Evolutionary conservation across 35 echinoderm and acorn worm species (phyloP), one percentile per base, ranked within the genome.

Genomic region (Patiria miniata): DNA sequence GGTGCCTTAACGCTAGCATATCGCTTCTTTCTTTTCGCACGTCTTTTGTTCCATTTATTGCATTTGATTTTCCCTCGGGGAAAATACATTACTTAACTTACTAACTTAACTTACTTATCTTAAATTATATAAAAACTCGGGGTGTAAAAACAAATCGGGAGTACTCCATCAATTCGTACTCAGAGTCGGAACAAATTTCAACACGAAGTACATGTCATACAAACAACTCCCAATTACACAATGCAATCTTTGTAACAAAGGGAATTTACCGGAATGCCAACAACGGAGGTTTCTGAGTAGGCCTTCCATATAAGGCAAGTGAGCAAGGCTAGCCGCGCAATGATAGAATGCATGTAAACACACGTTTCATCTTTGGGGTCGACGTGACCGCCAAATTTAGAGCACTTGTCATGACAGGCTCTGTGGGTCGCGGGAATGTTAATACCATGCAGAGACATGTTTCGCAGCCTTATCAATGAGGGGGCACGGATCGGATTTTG

Each of bases 311-410:
- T 73, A 73, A 73, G 65, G 65, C 65, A 28, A 36, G 29, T 73
- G 14, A 34, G 26, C 65, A 73, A 73, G 65, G 65, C 34, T 73
- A 73, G 65, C 26, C 7, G 65, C 65, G 26, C 65, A 32, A 10
- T 73, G 21, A 30, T 73, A 26, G 1, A 73, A 73, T 73, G 65
- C 65, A 32, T 73, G 65, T 73, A 73, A 73, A 73, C 65, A 73
- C 65, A 73, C 65, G 65, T 73, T 73, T 73, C 65, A 32, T 14
- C 65, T 12, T n/a, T 34, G 23, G 29, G 26, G 29, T 73, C 42
- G 65, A 73, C 19, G 15, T 2, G 65, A 73, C 65, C 65, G 65
- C 65, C 65, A 73, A 30, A 73, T 73, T 73, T 73, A 73, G 65
- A 73, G 7, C 34, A 68, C 60, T 68, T n/a, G n/a, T 68, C 60